Evolutionary conservation across 2,113 vertebrate genomes (phyloP), one percentile per base, ranked within the genome.

Genomic region (Philantomba maxwellii): DNA sequence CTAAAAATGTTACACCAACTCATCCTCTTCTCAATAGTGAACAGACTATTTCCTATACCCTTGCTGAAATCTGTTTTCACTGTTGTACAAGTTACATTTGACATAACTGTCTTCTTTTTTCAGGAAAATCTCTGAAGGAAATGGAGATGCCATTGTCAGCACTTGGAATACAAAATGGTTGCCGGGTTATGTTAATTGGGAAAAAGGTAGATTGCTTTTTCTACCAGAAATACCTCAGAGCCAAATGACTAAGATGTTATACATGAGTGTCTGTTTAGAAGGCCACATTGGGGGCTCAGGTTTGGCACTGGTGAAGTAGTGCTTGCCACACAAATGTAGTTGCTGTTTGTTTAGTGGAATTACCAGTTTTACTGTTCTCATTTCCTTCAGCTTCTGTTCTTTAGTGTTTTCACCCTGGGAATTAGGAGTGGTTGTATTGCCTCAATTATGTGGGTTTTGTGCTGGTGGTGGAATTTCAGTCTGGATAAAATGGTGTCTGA

Each of bases 111-210:
- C 0, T 0, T 96, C 62, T 78, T 36, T 45, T 73, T 98, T 53
- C 97, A 99, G 99, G 99, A 82, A 99, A 99, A 93, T 99, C 99
- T 60, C 98, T 99, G 87, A 99, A 99, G 97, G 99, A 99, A 87
- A 98, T 99, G 99, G 99, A 99, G 49, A 99, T 99, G 94, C 99
- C 99, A 1, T 98, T 99, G 89, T 99, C 99, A 96, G 99, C 98
- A 95, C 99, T 99, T 97, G 99, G 99, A 96, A 97, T 99, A 95
- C 99, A 99, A 98, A 99, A 99, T 57, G 99, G 99, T 95, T 99
- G 99, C 97, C 99, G 99, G 98, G 98, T 99, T 90, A 99, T 99
- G 99, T 98, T 99, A 99, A 99, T 99, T 98, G 99, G 99, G 89
- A 99, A 99, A 97, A 99, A 99, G 99, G 99, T 99, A 99, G 99